Base-by-base conservation (phyloP, 1,140 invertebrate species). In the Cyclargus thomasi region DNA sequence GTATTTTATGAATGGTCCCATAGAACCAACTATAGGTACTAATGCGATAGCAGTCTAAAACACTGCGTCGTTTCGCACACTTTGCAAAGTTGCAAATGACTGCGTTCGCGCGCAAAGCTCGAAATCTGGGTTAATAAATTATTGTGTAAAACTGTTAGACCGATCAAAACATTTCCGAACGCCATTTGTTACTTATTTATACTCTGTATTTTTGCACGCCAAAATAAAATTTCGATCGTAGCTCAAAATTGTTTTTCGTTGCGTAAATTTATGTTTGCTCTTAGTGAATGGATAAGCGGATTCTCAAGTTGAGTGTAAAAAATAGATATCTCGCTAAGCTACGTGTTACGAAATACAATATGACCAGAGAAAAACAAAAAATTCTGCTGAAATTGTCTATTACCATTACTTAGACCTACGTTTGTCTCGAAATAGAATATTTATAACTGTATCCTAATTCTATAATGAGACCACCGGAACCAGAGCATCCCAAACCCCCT, bases 71-170 rank as follows among this genome's bases (percentile, higher is more conserved):
- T 29, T 29, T 29, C 29, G 29, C 29, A 29, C 29, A 29, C 29
- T 29, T 29, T 29, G 29, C 29, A 55, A n/a, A 55, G 53, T 55
- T 55, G 18, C 53, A 55, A 55, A 55, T 55, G 53, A 8, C 53
- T n/a, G 14, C 5, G 47, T n/a, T 55, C 53, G 53, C n/a, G 53
- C 16, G 53, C 22, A 64, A 63, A 66, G 70, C 68, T 65, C 68
- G 63, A 29, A 47, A 47, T 47, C 39, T 47, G 14, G 39, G 39
- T 47, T 68, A 39, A 69, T 62, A 69, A 65, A 22, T 69, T 55
- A 36, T 59, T 68, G 64, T 23, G 53, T 65, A 36, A 64, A 62
- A 62, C 23, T 67, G 70, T 63, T 59, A 21, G 55, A 18, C 55
- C 55, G 55, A 29, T 59, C 55, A 55, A 18, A 18, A 55, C 53